Base-by-base conservation (phyloP, 2,888 invertebrate species). In the Lordiphosa andalusiaca region DNA sequence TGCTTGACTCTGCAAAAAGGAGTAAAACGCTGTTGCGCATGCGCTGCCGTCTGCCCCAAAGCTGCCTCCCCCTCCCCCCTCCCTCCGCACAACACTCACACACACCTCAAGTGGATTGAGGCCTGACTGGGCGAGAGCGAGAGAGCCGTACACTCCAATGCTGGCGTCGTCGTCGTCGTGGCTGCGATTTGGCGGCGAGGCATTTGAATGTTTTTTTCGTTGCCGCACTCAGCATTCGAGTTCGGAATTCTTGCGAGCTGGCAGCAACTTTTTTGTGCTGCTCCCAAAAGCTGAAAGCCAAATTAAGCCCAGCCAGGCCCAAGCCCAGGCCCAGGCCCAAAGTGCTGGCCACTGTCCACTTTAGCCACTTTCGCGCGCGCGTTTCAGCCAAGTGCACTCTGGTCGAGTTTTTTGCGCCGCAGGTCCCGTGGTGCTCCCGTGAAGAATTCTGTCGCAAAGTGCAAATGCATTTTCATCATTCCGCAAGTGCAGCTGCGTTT, bases 241-340 rank as follows among this genome's bases (percentile, higher is more conserved):
- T 87, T 86, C 87, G 88, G 88, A 87, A 88, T 88, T 88, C 88
- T 88, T 88, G 85, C 87, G 88, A 88, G 88, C 86, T 88, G 88
- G 88, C 83, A 88, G 88, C 87, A 88, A 84, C 78, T 80, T 86
- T 88, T 88, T 87, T 65, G 70, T 69, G 63, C 67, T 65, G 59
- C 61, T 57, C 70, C 56, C 56, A 54, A 59, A 52, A 55, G 61
- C 51, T 30, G 40, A 59, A 53, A 53, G 36, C 46, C 38, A 46
- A 46, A 35, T 38, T 25, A 46, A 44, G 38, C 44, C 25, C 36
- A 47, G 21, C 44, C 37, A 38, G 44, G 25, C 30, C 44, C 36
- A 47, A 35, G 36, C 35, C 46, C 33, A 23, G 13, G 25, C 25
- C 44, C 25, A 33, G 44, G n/a, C 41, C 42, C 38, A 30, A 30